Evolutionary conservation across 2,797 vertebrate genomes (phyloP), one percentile per base, ranked within the genome.

Genomic region (Crax fasciolata): DNA sequence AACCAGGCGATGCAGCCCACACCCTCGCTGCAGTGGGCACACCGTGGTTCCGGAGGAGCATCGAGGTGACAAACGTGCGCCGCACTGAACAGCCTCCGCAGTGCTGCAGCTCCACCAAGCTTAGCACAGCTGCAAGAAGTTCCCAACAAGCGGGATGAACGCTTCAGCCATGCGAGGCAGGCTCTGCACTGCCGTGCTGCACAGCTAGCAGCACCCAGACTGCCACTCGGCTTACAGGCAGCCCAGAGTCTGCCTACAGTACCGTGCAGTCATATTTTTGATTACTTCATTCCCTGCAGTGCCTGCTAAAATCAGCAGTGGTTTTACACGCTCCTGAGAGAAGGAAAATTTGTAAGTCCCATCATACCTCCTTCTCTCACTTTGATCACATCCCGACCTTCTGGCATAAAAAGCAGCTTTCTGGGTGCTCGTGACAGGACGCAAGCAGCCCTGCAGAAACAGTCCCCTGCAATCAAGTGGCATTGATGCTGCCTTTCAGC

Each of bases 261-360:
- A 46, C 32, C 43, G 51, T 48, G 68, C 63, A 57, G 63, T 62
- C 43, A 28, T 16, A 27, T 61, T 73, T 85, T 58, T 85, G 81
- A 82, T 81, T 44, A 76, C 74, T 87, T 84, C 39, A 68, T 87
- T 88, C 79, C 75, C 84, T 46, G 55, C 66, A 68, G 87, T 59
- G 59, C 52, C 78, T 71, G 63, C 58, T 75, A 82, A 70, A 55
- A 74, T 79, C 84, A 66, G 65, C 78, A 6, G 1, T 52, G 54
- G 77, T 72, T 93, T 87, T 76, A 80, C 28, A 44, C 48, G 84
- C 68, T 71, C 52, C 54, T 43, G 55, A 17, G 74, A 92, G 83
- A 76, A 80, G 49, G 43, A 82, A 84, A 90, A 85, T 63, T 58
- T 55, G 55, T 30, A 41, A 81, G 46, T 49, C 46, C 51, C 70